phyloP scores from a whole-genome alignment of 2,113 vertebrate species.

The Hyaena hyaena region DNA sequence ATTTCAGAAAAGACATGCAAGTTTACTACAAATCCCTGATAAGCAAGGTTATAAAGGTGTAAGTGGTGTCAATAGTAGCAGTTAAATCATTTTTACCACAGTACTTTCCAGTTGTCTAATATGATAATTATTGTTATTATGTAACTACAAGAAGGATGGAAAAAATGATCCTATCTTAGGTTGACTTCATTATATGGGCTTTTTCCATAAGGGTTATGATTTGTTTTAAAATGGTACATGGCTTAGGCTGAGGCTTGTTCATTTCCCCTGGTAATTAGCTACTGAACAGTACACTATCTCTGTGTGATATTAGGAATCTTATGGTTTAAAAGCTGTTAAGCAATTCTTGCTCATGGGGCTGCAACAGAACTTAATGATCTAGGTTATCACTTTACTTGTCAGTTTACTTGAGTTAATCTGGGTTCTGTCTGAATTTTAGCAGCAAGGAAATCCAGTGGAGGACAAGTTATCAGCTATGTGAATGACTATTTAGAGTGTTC shows the following conservation, averaged over 20 bases:
- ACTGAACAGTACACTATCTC: not conserved
- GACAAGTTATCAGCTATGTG: not conserved
- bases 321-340: conserved; percentile 25
- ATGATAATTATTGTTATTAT: not conserved
- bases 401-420: not conserved
- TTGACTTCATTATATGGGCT: not conserved
- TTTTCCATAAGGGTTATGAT: not conserved
- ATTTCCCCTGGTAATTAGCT: conserved; percentile 25
- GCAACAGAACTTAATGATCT: not conserved
- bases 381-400: not conserved
- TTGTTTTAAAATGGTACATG: conserved; percentile 26
- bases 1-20: not conserved
- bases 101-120: not conserved
- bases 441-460: not conserved
- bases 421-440: not conserved
- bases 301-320: not conserved
- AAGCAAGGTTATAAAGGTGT: not conserved
- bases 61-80: not conserved
- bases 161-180: not conserved
- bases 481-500: not conserved
- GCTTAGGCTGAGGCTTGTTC: not conserved
- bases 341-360: not conserved
- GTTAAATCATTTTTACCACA: not conserved
- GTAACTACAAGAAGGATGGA: not conserved
- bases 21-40: not conserved